Evolutionary conservation across 2,113 vertebrate genomes (phyloP).

Genomic region (human): DNA sequence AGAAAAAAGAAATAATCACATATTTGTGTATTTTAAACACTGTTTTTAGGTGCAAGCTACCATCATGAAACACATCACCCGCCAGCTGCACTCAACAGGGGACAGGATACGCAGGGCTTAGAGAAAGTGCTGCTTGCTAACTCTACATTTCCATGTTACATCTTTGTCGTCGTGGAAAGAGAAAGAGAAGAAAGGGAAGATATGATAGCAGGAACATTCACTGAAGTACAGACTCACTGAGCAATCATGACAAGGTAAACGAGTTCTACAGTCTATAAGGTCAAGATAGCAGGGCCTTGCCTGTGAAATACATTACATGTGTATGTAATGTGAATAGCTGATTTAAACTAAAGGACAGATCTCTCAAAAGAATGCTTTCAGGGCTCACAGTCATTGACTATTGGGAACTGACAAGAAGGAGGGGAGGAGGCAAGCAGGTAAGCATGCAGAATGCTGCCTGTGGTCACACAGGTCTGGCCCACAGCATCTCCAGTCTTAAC

Average conservation of each 20-base stretch:
- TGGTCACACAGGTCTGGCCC: neutral
- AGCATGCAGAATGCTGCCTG: neutral
- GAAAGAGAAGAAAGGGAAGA: neutral
- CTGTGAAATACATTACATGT: neutral
- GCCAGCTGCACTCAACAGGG: slow-evolving; percentile 24
- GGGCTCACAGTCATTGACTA: neutral
- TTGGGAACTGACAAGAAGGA: neutral
- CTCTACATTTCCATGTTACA: neutral
- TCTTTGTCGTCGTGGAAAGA: neutral
- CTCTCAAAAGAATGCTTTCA: neutral
- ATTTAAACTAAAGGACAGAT: neutral
- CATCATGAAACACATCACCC: neutral
- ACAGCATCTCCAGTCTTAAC: neutral
- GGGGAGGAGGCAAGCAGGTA: neutral
- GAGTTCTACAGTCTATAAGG: neutral
- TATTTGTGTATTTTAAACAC: slow-evolving; percentile 29
- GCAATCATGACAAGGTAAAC: neutral
- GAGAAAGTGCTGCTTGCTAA: neutral
- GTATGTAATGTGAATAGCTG: neutral
- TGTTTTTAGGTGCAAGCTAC: neutral
- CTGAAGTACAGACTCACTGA: neutral
- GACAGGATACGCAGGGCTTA: neutral
- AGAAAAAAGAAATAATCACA: slow-evolving; percentile 5
- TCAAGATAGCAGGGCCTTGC: neutral
- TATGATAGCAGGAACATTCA: neutral